These are phyloP conservation scores for Momotus momota DNA, from an alignment of 2,797 vertebrate genomes.

Conservation along the genomic window DNA sequence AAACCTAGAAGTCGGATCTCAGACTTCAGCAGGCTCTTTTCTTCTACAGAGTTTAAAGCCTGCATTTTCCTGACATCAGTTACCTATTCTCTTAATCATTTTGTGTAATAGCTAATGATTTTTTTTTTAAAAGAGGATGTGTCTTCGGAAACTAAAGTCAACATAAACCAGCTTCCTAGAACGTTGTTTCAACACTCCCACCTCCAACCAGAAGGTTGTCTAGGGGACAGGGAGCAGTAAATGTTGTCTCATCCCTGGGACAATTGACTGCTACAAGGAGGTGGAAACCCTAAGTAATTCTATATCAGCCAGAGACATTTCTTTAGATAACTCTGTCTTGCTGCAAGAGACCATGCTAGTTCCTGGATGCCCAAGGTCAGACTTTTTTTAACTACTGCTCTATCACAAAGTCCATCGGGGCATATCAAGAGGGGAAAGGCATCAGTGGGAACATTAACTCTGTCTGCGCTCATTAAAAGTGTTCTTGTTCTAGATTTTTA, in stretches of 20 bases:
- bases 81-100: not conserved
- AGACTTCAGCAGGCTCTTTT: not conserved
- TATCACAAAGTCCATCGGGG: not conserved
- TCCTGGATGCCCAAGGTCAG: not conserved
- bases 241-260: not conserved
- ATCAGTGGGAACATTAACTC: not conserved
- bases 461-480: not conserved
- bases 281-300: not conserved
- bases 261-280: not conserved
- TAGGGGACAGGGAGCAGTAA: not conserved
- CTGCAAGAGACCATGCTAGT: not conserved
- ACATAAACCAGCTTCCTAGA: not conserved
- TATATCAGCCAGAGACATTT: not conserved
- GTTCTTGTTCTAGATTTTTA: not conserved
- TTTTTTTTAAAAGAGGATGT: not conserved
- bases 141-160: not conserved
- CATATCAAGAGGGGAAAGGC: not conserved
- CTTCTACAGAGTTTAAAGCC: not conserved
- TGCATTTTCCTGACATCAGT: not conserved
- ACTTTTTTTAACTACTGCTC: not conserved
- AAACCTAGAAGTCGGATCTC: not conserved
- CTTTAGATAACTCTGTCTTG: not conserved
- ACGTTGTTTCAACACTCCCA: not conserved
- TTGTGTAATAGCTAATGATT: not conserved
- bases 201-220: not conserved